Base-by-base conservation (phyloP, 2,797 vertebrate species). In the Delichon dasypus region DNA sequence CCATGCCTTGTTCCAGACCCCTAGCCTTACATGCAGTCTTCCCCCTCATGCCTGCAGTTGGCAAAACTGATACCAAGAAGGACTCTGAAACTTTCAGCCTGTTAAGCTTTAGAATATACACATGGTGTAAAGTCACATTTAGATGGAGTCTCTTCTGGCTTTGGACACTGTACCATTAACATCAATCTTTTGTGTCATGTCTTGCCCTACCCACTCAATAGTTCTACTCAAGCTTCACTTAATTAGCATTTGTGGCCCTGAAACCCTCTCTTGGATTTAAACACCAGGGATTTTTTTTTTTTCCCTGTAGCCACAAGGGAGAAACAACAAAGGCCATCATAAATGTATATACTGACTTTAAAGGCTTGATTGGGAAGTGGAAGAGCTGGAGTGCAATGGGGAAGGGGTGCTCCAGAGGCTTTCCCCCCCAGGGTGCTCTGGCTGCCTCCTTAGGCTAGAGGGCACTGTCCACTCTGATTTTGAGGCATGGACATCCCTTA, bases 381-480 rank as follows among this genome's bases (percentile, higher is more conserved):
- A 38, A 64, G 34, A 32, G 10, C 12, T 67, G 40, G 57, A n/a
- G 38, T 51, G 20, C 23, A 40, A 18, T 4, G 65, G 38, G 38
- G 26, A 32, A n/a, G 27, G 25, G 29, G 6, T 34, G 26, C 38
- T 42, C 47, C 19, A 18, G 21, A 38, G 20, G 18, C 10, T 22
- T 73, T 76, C 12, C 58, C 10, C 38, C 72, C 29, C 10, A 12
- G 50, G 1, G 8, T 96, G 94, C 73, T 89, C 89, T 92, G 85
- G 79, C 75, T 17, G 3, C 25, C 53, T 77, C 48, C 18, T 68
- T 74, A 54, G 81, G 85, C 94, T 96, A 96, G 96, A 92, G 94
- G 95, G 93, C 94, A 90, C 93, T 95, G 78, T 96, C 92, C 72
- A 71, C 94, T 85, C 74, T 93, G 45, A 27, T 67, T 93, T 61